Evolutionary conservation across 2,113 vertebrate species (phyloP), one percentile per base, ranked within the genome.

Genomic region (Recurvirostra avosetta): DNA sequence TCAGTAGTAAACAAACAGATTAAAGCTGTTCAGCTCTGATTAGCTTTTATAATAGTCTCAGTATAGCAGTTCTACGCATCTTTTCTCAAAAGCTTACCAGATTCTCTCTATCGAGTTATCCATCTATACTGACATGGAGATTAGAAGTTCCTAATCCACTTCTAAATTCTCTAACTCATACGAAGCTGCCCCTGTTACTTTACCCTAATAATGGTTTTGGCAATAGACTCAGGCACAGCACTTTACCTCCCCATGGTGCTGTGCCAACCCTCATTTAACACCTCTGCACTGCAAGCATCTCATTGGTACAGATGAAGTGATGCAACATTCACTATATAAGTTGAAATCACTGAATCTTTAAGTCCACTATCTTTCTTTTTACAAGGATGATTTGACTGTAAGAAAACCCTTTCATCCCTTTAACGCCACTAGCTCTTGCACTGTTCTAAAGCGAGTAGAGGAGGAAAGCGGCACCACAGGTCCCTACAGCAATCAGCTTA

Each of bases 21-120:
- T 73, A 83, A 97, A 95, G 77, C 65, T 74, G n/a, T 86, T 92
- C 53, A 81, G 63, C 78, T 78, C 78, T 67, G 65, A 93, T 79
- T 78, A 92, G n/a, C 34, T 90, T 43, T 86, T 91, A 6, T 6
- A 93, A 55, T 11, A 85, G 59, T 26, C 43, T 84, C 72, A 55
- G 55, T 40, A 82, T 36, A 41, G 74, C 56, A 81, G 65, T 49
- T 75, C 50, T 50, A 34, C 32, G 13, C 26, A 49, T 75, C 55
- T 91, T 73, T 86, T 80, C 56, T 77, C 58, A 80, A 92, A 87
- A 83, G 70, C 47, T 70, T 55, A 61, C 18, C 34, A 76, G 32
- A 89, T 72, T 73, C 68, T 56, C 41, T 49, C 58, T 87, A 43
- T 68, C 21, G 0, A 94, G 78, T 70, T 73, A 89, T 63, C 65